Evolutionary conservation across 2,797 vertebrate species (phyloP).

Genomic region (Siniperca scherzeri): DNA sequence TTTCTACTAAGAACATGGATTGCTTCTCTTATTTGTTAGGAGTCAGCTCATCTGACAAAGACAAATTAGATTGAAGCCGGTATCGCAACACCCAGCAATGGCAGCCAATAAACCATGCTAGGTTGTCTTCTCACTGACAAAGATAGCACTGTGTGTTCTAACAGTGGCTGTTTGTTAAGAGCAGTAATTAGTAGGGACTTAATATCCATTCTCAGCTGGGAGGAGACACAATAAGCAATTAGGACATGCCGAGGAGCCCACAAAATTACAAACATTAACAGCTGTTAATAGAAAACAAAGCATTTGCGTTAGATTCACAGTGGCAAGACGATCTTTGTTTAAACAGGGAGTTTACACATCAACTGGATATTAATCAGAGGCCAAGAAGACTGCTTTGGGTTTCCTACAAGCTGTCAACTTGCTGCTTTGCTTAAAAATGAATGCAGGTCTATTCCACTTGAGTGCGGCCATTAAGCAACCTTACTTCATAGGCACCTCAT

Average conservation of each 20-base stretch:
- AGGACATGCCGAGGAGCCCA: slow-evolving; percentile 45
- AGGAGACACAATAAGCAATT: slow-evolving; percentile 71
- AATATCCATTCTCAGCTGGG: slow-evolving; percentile 67
- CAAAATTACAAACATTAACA: slow-evolving; percentile 66
- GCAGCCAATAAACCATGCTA: slow-evolving; percentile 17
- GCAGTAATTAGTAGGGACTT: slow-evolving; percentile 69
- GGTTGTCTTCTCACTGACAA: slow-evolving; percentile 6
- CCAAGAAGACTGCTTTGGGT: not conserved
- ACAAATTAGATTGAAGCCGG: slow-evolving; percentile 14
- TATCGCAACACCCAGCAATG: not conserved
- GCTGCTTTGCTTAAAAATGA: not conserved
- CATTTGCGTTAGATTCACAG: slow-evolving; percentile 22
- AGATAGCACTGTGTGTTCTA: slow-evolving; percentile 11
- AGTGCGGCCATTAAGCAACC: not conserved
- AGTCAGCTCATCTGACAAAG: slow-evolving; percentile 13
- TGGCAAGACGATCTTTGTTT: slow-evolving; percentile 35
- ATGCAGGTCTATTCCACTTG: not conserved
- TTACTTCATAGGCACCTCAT: not conserved
- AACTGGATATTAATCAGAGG: slow-evolving; percentile 22
- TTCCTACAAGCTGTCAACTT: not conserved
- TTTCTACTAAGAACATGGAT: not conserved
- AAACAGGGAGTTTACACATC: slow-evolving; percentile 36
- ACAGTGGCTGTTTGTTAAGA: slow-evolving; percentile 46
- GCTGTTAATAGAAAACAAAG: slow-evolving; percentile 61
- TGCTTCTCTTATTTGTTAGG: not conserved